Base-by-base conservation (phyloP, 2,113 vertebrate species). In the Odontophorus gujanensis region DNA sequence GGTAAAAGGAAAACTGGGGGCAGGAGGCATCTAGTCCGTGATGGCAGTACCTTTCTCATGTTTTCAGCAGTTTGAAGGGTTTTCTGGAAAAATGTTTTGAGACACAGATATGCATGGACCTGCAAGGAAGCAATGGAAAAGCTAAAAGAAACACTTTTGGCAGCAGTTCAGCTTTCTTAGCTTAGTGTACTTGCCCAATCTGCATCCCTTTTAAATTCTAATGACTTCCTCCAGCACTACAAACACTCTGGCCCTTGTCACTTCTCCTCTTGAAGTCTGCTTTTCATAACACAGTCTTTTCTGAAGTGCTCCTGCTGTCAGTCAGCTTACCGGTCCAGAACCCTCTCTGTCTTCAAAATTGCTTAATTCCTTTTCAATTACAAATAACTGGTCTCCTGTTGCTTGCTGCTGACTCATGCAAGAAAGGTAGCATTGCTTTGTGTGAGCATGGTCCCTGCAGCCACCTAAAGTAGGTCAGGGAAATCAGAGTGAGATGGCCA, bases 161-260 rank as follows among this genome's bases (percentile, higher is more conserved):
- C 88, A 95, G 88, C 59, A 58, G n/a, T 67, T 96, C 71, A 55
- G 94, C 63, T 93, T 83, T 81, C 71, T 92, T 87, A 87, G 76
- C 62, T 32, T 81, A 17, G 47, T 89, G 74, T 83, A 40, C 90
- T 95, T 77, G 73, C 81, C 73, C 38, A 80, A 74, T 96, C 73
- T 83, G 15, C 58, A 57, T 96, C 82, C 68, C 71, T 97, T 96
- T 96, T 95, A 96, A 96, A 96, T 97, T 96, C 85, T 96, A 96
- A 97, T 97, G 53, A 95, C 95, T 97, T 97, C 95, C 96, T 97
- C 74, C 82, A 78, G 93, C 92, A 93, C 81, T 80, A 82, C 91
- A 95, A 95, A 94, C 89, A 95, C 92, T 95, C 91, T 68, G 85
- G 85, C 90, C 38, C 91, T 95, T 96, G 95, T 96, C 95, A 87